Percentiles rank a stretch among this genome's conserved stretches.
These are phyloP conservation scores for Hyperoplus immaculatus DNA, from an alignment of 2,797 vertebrate species.

Conservation along the genomic window DNA sequence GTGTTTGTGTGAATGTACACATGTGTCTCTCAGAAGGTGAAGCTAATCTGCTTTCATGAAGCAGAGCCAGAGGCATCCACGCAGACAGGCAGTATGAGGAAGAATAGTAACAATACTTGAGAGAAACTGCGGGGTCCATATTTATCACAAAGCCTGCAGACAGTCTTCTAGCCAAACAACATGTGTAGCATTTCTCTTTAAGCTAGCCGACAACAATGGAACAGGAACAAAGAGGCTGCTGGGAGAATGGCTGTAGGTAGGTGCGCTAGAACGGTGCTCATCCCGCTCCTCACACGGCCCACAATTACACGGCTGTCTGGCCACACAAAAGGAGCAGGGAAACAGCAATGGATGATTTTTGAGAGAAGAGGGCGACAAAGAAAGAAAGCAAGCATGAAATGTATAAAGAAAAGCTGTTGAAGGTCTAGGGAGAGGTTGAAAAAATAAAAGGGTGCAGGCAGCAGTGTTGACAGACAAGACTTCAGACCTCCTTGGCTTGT, in stretches of 20 bases:
- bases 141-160: constrained; percentile 85
- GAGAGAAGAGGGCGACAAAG: constrained; percentile 50
- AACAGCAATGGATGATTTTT: constrained; percentile 73
- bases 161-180: constrained; percentile 73
- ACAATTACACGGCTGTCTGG: constrained; percentile 80
- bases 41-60: constrained; percentile 76
- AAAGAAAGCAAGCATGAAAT: constrained; percentile 70
- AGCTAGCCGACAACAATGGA: constrained; percentile 66
- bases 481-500: constrained; percentile 65
- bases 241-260: constrained; percentile 69
- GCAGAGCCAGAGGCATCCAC: constrained; percentile 65
- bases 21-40: constrained; percentile 64
- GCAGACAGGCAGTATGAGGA: constrained; percentile 62
- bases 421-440: constrained; percentile 74
- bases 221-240: constrained; percentile 72
- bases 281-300: constrained; percentile 63
- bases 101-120: constrained; percentile 73
- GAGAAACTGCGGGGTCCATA: constrained; percentile 68
- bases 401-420: constrained; percentile 70
- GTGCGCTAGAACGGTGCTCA: constrained; percentile 60
- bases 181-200: constrained; percentile 75
- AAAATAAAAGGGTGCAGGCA: constrained; percentile 65
- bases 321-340: constrained; percentile 75
- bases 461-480: constrained; percentile 59
- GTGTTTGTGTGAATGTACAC: constrained; percentile 39